Evolutionary conservation across 2,113 vertebrate species (phyloP).

Genomic region (Cervus canadensis): DNA sequence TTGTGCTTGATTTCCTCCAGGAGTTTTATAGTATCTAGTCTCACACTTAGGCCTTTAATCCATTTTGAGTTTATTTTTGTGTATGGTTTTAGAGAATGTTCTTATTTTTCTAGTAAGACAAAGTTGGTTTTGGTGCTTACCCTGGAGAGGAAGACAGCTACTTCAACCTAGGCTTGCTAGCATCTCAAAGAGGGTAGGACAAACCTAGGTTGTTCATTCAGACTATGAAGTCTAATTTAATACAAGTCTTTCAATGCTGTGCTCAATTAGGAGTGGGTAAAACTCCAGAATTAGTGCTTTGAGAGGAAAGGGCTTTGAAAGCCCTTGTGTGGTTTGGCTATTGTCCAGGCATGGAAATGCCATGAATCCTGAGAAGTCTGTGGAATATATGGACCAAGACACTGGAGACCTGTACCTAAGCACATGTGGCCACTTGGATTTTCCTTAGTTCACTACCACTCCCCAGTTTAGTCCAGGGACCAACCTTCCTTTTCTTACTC

Average conservation of each 20-base stretch:
- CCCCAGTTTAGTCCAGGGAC: background rate
- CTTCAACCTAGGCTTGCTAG: background rate
- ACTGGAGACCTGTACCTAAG: background rate
- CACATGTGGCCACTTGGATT: background rate
- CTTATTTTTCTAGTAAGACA: background rate
- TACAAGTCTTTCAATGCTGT: background rate
- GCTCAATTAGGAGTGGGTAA: background rate
- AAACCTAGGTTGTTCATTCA: background rate
- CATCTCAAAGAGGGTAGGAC: background rate
- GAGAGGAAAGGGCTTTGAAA: background rate
- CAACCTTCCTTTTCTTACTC: background rate
- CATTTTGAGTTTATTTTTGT: background rate
- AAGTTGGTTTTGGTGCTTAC: background rate
- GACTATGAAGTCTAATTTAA: background rate
- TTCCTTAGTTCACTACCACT: slow-evolving; percentile 20
- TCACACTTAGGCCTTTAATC: background rate
- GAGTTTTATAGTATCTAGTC: background rate
- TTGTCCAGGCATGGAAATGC: background rate
- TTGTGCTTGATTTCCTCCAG: background rate
- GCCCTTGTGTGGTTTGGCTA: background rate
- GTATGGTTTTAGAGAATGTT: background rate
- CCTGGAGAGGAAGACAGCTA: background rate
- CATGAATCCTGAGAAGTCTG: background rate
- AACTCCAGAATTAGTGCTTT: background rate
- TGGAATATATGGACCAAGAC: background rate